Evolutionary conservation across 2,797 vertebrate genomes (phyloP).

Genomic region (Oryzias dopingdopingensis): DNA sequence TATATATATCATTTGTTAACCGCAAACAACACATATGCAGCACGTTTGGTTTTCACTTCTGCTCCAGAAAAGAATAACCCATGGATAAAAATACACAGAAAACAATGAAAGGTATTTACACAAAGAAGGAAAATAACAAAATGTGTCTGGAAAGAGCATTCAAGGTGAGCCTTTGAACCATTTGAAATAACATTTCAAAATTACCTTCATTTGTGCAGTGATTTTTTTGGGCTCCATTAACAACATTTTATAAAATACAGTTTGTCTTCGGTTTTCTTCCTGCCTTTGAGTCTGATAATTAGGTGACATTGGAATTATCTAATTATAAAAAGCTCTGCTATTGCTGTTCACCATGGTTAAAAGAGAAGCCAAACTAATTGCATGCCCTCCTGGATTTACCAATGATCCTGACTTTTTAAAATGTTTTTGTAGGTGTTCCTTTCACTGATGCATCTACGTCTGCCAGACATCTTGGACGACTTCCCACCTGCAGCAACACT

Average conservation of each 20-base stretch:
- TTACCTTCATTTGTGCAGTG: slow-evolving; percentile 1
- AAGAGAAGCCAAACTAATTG: slow-evolving; percentile 52
- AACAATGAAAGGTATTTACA: too few relatives aligned
- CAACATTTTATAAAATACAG: slow-evolving; percentile 29
- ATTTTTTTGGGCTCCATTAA: slow-evolving; percentile 50
- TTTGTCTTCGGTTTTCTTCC: slow-evolving; percentile 29
- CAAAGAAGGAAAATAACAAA: too few relatives aligned
- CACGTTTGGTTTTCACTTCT: too few relatives aligned
- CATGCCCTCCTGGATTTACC: slow-evolving; percentile 35
- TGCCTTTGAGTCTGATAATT: slow-evolving; percentile 53
- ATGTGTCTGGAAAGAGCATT: too few relatives aligned
- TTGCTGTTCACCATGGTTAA: slow-evolving; percentile 45
- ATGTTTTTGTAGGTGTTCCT: slow-evolving; percentile 19
- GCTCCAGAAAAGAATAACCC: too few relatives aligned
- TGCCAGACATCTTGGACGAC: slow-evolving; percentile 46
- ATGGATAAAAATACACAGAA: too few relatives aligned
- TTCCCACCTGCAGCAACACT: slow-evolving; percentile 62
- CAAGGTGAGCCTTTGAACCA: too few relatives aligned
- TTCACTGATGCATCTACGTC: slow-evolving; percentile 3
- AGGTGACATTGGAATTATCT: slow-evolving; percentile 57
- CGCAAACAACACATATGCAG: too few relatives aligned
- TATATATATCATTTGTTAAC: too few relatives aligned
- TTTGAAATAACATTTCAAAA: too few relatives aligned
- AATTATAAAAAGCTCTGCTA: slow-evolving; percentile 44
- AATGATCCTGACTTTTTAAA: slow-evolving; percentile 15